phyloP scores from a whole-genome alignment of 2,888 invertebrate genomes.

The Synergus itoensis region DNA sequence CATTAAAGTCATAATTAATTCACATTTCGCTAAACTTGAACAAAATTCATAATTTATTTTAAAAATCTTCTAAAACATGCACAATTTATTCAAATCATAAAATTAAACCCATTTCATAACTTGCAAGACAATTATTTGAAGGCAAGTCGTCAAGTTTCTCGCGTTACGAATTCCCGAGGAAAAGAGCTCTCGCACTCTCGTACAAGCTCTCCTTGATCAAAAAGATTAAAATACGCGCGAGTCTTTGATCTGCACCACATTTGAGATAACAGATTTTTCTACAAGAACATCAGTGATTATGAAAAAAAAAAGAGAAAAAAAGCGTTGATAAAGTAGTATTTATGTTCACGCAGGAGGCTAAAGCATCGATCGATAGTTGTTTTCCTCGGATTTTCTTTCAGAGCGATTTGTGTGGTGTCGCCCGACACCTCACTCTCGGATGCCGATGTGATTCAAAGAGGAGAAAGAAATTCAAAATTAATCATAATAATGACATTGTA shows the following conservation, averaged over 20 bases:
- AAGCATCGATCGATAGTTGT: conserved; percentile 31
- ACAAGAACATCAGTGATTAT: not conserved
- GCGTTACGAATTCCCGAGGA: not conserved
- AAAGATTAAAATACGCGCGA: not conserved
- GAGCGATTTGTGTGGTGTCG: conserved; percentile 33
- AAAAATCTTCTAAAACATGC: no score
- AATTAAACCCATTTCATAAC: not conserved
- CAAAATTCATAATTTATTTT: no score
- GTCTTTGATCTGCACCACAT: not conserved
- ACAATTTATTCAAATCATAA: not conserved
- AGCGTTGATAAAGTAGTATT: not conserved
- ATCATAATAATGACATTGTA: conserved; percentile 36
- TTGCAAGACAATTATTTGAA: not conserved
- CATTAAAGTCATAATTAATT: no score
- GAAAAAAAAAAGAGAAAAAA: not conserved
- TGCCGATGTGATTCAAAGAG: conserved; percentile 38
- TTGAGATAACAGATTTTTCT: not conserved
- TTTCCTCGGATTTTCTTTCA: conserved; percentile 30
- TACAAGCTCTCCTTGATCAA: not conserved
- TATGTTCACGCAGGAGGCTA: not conserved
- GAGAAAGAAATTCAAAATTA: not conserved
- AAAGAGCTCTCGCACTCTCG: not conserved
- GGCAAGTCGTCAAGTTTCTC: conserved; percentile 34
- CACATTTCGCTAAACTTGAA: no score
- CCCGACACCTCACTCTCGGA: conserved; percentile 19